Conservation (phyloP, 2,797 vertebrate species). For the Morus bassanus region DNA sequence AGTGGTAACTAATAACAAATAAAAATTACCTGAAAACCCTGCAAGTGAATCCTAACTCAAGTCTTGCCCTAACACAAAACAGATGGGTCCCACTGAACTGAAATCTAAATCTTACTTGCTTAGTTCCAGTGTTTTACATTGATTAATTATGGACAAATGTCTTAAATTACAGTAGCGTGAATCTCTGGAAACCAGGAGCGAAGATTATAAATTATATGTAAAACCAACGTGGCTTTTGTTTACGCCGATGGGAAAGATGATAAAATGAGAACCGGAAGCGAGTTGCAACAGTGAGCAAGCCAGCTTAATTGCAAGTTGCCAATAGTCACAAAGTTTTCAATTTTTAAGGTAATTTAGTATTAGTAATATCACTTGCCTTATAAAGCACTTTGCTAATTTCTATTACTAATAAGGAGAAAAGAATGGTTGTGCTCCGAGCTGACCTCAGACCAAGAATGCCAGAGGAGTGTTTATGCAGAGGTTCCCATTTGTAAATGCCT, state of each 20-base stretch:
- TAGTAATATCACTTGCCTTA: not conserved
- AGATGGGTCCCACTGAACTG: not conserved
- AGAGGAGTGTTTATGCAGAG: not conserved
- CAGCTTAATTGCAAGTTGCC: not conserved
- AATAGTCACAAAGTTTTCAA: not conserved
- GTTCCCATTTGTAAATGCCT: not conserved
- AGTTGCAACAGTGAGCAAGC: not conserved
- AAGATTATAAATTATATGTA: not conserved
- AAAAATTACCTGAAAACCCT: not conserved
- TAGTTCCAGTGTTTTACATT: not conserved
- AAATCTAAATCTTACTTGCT: not conserved
- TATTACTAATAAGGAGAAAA: not conserved
- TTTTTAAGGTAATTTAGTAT: not conserved
- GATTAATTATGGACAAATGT: not conserved
- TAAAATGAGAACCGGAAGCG: not conserved
- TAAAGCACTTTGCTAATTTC: not conserved
- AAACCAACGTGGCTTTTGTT: not conserved
- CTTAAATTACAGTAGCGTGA: not conserved
- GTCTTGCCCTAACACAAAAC: not conserved
- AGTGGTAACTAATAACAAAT: conserved; percentile 47
- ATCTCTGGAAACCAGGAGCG: not conserved
- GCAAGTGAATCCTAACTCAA: not conserved
- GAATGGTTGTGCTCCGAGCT: not conserved
- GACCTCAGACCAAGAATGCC: not conserved
- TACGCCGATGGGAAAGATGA: not conserved